Evolutionary conservation across 2,888 invertebrate genomes (phyloP).

Genomic region (Spodoptera picta): DNA sequence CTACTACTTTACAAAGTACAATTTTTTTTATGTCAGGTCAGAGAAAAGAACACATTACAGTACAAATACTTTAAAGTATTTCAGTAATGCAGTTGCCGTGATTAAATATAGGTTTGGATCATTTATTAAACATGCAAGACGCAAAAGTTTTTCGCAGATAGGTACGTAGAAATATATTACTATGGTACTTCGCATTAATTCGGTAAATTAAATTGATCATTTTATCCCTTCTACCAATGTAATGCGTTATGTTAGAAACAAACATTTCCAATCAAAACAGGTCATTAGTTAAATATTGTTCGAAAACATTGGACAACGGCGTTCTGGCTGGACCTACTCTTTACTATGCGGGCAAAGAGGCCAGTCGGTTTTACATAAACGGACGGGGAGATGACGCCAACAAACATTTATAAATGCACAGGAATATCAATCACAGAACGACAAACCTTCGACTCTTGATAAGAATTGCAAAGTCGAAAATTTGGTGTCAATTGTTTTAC

Average conservation of each 20-base stretch:
- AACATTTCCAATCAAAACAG: not conserved
- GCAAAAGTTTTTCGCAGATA: too few relatives aligned
- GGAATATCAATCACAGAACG: conserved; percentile 44
- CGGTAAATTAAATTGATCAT: not conserved
- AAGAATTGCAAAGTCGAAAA: conserved; percentile 43
- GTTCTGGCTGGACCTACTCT: conserved; percentile 6
- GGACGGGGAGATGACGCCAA: conserved; percentile 23
- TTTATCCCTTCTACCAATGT: not conserved
- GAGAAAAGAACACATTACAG: too few relatives aligned
- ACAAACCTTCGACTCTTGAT: conserved; percentile 40
- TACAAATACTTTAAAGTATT: too few relatives aligned
- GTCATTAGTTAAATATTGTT: not conserved
- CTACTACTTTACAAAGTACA: too few relatives aligned
- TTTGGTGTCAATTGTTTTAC: conserved; percentile 24
- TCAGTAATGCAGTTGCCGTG: too few relatives aligned
- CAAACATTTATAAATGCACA: conserved; percentile 48
- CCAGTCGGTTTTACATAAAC: conserved; percentile 39
- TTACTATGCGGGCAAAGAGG: conserved; percentile 24
- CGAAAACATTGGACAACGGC: conserved; percentile 3
- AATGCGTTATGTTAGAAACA: not conserved
- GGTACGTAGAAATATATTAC: too few relatives aligned
- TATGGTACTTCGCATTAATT: too few relatives aligned
- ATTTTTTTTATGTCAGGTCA: too few relatives aligned
- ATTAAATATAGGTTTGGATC: too few relatives aligned
- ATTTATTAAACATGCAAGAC: too few relatives aligned